Conservation (phyloP, 1,140 invertebrate genomes). For the Eumeta japonica region DNA sequence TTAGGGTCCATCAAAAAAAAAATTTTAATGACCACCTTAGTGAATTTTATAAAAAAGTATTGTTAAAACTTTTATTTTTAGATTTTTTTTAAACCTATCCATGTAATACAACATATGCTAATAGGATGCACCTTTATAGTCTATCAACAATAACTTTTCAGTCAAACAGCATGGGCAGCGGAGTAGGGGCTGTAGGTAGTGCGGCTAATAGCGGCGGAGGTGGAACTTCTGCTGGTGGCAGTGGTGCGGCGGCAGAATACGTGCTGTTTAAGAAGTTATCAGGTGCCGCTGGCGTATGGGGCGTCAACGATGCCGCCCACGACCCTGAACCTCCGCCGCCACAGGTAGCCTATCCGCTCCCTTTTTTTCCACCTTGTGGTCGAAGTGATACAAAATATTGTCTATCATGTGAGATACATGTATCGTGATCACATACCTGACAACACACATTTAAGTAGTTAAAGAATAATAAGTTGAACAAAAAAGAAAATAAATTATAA, state of each 20-base stretch:
- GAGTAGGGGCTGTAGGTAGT: too few relatives aligned
- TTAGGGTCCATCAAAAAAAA: too few relatives aligned
- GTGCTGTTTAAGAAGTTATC: constrained; percentile 45
- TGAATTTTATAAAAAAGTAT: too few relatives aligned
- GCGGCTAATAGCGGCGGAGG: too few relatives aligned
- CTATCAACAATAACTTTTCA: too few relatives aligned
- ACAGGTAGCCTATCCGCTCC: constrained; percentile 25
- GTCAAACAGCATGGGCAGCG: too few relatives aligned
- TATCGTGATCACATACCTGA: neutral
- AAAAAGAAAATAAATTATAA: neutral
- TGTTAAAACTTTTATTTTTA: too few relatives aligned
- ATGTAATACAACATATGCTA: too few relatives aligned
- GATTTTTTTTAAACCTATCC: too few relatives aligned
- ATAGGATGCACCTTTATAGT: too few relatives aligned
- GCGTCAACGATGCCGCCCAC: constrained; percentile 25
- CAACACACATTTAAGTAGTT: neutral
- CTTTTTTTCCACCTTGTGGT: neutral
- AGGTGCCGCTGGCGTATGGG: constrained; percentile 32
- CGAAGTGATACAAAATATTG: neutral
- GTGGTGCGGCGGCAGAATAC: constrained; percentile 37
- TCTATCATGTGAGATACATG: neutral
- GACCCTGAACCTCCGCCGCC: constrained; percentile 33
- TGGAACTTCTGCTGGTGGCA: constrained; percentile 8
- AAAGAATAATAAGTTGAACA: neutral
- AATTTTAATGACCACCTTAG: too few relatives aligned